phyloP scores from a whole-genome alignment of 2,113 vertebrate genomes.

The Taxidea taxus region DNA sequence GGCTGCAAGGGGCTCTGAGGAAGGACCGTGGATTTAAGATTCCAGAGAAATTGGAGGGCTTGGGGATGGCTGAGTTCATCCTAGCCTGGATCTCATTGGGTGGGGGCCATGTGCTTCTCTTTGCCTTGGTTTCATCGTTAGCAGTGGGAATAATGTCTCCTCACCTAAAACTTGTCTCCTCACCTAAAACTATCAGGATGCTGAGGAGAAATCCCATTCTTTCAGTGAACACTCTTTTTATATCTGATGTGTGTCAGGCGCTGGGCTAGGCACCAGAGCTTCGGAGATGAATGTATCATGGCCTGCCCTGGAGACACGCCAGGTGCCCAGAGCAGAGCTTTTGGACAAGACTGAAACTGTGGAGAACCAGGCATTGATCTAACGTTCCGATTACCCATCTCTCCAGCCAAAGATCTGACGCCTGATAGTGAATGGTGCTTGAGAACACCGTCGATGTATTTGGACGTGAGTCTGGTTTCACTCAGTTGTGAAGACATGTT shows the following conservation, averaged over 20 bases:
- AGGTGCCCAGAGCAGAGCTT: neutral
- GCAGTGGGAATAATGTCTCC: neutral
- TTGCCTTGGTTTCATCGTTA: neutral
- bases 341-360: neutral
- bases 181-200: neutral
- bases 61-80: neutral
- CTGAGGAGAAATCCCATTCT: neutral
- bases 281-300: neutral
- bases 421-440: neutral
- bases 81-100: neutral
- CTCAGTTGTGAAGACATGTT: slow-evolving; percentile 52
- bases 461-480: slow-evolving; percentile 39
- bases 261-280: neutral
- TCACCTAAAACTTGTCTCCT: neutral
- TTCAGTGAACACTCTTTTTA: neutral
- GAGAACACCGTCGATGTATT: neutral
- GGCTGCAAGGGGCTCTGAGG: neutral
- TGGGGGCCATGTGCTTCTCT: neutral
- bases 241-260: neutral
- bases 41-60: neutral
- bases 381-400: neutral
- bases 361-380: neutral
- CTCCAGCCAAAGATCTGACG: neutral
- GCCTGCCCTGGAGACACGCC: neutral
- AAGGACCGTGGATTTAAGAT: neutral